These are phyloP conservation scores for Acrocephalus kingi DNA, from an alignment of 2,113 vertebrate species.

Conservation along the genomic window DNA sequence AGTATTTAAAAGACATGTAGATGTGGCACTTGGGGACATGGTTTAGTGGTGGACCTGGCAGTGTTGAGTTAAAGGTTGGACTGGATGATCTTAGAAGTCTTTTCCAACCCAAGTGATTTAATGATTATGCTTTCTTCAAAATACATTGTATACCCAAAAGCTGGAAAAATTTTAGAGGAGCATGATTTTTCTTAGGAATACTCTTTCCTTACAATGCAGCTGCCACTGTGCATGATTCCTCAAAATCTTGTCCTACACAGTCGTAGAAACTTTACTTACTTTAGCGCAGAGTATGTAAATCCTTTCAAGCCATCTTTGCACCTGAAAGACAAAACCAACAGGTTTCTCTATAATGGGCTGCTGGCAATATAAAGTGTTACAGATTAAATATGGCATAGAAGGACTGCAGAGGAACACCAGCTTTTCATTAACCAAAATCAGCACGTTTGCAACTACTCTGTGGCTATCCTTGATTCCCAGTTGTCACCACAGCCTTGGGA, in stretches of 20 bases:
- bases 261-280: conserved; percentile 79
- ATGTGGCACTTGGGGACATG: neutral
- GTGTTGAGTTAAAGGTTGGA: neutral
- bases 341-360: neutral
- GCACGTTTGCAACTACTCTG: neutral
- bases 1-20: neutral
- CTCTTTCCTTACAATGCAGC: neutral
- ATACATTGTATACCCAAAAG: neutral
- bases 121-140: neutral
- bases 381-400: neutral
- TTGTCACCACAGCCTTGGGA: conserved; percentile 11
- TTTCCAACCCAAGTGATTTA: neutral
- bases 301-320: conserved; percentile 96
- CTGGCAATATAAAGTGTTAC: neutral
- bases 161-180: neutral
- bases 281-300: conserved; percentile 94
- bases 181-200: neutral
- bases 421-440: neutral
- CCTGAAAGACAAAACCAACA: conserved; percentile 73
- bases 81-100: neutral
- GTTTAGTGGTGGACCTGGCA: neutral
- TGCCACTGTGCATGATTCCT: neutral
- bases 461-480: neutral
- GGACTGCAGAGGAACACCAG: neutral
- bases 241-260: neutral